A percentile compares a stretch with the other conserved stretches of the same genome.
Conservation (phyloP, 2,797 vertebrate species). For the Gambusia yucatana region DNA sequence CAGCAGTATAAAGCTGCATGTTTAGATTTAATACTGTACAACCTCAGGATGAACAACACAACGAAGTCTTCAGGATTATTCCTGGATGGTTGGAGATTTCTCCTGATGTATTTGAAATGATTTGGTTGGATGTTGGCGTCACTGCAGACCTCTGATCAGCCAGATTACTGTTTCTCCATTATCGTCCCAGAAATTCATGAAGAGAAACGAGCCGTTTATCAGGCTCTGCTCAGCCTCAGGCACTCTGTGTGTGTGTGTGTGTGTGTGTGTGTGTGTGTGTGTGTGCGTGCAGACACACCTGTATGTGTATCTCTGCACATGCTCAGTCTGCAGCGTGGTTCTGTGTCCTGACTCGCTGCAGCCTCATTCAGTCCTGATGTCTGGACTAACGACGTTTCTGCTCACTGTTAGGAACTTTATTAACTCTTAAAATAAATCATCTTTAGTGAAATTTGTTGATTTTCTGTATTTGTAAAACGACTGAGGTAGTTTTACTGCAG, state of each 20-base stretch:
- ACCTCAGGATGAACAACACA: no score
- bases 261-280: no score
- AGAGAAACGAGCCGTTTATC: conserved; percentile 17
- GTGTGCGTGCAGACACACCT: no score
- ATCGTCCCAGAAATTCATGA: conserved; percentile 20
- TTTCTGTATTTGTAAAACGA: not conserved
- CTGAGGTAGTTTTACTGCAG: not conserved
- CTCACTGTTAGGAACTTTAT: not conserved
- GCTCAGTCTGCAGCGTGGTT: not conserved
- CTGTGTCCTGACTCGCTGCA: not conserved
- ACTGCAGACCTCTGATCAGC: conserved; percentile 14
- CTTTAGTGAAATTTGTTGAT: not conserved
- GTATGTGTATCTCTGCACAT: not conserved
- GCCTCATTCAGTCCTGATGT: not conserved
- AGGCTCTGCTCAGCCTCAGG: conserved; percentile 24
- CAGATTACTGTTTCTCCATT: conserved; percentile 56
- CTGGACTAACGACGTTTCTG: not conserved
- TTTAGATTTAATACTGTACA: no score
- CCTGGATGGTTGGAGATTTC: no score
- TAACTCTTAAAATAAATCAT: not conserved
- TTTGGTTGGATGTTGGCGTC: conserved; percentile 12
- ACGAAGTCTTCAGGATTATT: no score
- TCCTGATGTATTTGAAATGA: no score
- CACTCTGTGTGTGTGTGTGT: conserved; percentile 1
- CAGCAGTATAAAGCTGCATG: no score